Conservation (phyloP, 2,888 invertebrate species). For the Drosophila anomelani region DNA sequence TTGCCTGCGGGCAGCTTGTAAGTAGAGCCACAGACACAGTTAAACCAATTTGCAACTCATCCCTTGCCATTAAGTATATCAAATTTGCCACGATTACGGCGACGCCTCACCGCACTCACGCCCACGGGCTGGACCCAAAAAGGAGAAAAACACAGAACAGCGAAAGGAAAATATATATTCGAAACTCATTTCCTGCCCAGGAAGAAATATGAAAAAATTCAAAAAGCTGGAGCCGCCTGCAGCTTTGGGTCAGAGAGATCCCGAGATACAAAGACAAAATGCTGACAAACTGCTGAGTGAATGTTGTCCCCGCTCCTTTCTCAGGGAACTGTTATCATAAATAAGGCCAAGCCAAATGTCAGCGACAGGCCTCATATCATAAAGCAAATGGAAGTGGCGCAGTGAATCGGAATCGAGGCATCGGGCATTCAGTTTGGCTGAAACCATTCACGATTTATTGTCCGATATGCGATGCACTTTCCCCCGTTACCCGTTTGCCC, state of each 20-base stretch:
- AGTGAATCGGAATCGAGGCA: conserved; percentile 70
- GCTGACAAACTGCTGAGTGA: conserved; percentile 71
- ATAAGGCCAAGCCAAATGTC: conserved; percentile 72
- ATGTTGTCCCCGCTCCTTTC: conserved; percentile 28
- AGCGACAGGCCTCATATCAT: conserved; percentile 74
- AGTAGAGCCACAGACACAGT: conserved; percentile 42
- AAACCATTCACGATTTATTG: conserved; percentile 77
- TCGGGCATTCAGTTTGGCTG: conserved; percentile 60
- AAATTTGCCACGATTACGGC: conserved; percentile 54
- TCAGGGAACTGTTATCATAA: conserved; percentile 71
- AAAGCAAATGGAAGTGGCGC: conserved; percentile 80
- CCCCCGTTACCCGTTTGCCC: conserved; percentile 3
- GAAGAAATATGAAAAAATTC: conserved; percentile 48
- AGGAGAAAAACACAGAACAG: conserved; percentile 1
- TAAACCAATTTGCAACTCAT: conserved; percentile 70
- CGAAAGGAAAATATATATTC: conserved; percentile 28
- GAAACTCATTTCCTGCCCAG: conserved; percentile 66
- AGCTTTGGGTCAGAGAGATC: conserved; percentile 70
- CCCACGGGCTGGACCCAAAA: conserved; percentile 40
- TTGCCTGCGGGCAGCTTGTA: conserved; percentile 56
- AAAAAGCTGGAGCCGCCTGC: conserved; percentile 53
- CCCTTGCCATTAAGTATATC: conserved; percentile 51
- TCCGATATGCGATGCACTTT: conserved; percentile 70
- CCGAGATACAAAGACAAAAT: conserved; percentile 69
- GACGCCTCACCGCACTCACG: conserved; percentile 52